These are phyloP conservation scores for Parus major DNA, from an alignment of 2,113 vertebrate species.

Conservation along the genomic window DNA sequence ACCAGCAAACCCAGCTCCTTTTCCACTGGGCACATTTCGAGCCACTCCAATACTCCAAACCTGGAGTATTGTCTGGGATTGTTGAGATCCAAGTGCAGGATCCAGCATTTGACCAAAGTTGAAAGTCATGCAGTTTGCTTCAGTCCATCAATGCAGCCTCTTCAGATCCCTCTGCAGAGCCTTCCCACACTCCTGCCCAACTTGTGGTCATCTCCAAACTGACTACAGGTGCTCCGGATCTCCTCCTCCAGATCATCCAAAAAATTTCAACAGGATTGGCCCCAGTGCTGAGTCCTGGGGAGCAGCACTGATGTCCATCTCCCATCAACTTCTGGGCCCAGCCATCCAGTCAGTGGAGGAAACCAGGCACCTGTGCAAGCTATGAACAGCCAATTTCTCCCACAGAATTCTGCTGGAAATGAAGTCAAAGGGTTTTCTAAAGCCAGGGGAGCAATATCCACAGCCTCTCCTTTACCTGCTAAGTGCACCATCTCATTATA, in stretches of 20 bases:
- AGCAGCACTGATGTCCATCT: rapidly evolving
- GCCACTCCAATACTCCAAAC: not conserved
- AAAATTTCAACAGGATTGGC: not conserved
- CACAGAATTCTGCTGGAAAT: not conserved
- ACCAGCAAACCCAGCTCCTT: rapidly evolving
- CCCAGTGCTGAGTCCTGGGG: not conserved
- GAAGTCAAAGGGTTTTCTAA: not conserved
- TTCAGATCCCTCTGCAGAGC: not conserved
- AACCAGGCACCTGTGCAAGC: not conserved
- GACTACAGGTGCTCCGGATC: not conserved
- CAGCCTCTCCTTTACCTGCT: not conserved
- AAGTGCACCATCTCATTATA: not conserved
- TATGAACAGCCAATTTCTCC: not conserved
- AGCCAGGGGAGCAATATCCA: not conserved
- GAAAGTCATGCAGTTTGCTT: not conserved
- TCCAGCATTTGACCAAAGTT: not conserved
- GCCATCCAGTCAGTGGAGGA: not conserved
- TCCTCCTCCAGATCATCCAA: too few relatives aligned
- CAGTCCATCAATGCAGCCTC: rapidly evolving
- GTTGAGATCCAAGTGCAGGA: not conserved
- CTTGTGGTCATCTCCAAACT: not conserved
- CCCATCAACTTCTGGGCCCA: too few relatives aligned
- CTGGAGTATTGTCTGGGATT: not conserved
- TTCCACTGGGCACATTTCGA: not conserved
- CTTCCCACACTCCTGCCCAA: not conserved